phyloP scores from a whole-genome alignment of 2,797 vertebrate genomes.

The Falco columbarius region DNA sequence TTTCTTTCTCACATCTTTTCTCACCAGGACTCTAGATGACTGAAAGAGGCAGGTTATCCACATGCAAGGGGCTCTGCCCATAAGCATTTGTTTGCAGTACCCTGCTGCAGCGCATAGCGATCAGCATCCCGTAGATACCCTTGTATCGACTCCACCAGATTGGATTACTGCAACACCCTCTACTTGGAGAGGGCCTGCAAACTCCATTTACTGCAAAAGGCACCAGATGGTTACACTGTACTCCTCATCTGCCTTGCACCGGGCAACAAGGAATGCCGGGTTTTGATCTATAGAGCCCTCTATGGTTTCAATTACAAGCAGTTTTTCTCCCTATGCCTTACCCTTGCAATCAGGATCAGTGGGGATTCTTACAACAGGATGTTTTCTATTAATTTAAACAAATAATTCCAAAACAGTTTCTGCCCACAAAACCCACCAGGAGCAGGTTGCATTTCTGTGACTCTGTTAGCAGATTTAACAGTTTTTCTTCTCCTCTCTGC shows the following conservation, averaged over 20 bases:
- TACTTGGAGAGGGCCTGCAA: background rate
- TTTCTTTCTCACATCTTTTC: background rate
- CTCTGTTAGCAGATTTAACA: background rate
- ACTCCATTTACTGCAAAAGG: background rate
- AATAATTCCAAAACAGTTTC: background rate
- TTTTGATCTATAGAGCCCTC: background rate
- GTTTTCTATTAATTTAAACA: background rate
- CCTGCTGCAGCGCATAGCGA: background rate
- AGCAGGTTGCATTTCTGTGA: background rate
- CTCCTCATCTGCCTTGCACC: background rate
- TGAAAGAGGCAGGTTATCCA: background rate
- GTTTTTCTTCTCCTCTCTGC: background rate
- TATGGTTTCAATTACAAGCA: background rate
- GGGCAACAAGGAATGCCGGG: background rate
- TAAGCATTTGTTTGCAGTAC: background rate
- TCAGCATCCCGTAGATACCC: background rate
- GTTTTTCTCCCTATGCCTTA: background rate
- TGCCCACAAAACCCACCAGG: constrained; percentile 11
- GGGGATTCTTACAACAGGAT: background rate
- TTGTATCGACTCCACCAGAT: background rate
- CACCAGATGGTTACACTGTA: constrained; percentile 16
- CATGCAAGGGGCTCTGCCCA: background rate
- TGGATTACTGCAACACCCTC: background rate
- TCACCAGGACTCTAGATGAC: background rate
- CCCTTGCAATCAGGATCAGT: background rate